These are phyloP conservation scores for Solen grandis DNA, from an alignment of 1,140 invertebrate genomes.

Conservation along the genomic window DNA sequence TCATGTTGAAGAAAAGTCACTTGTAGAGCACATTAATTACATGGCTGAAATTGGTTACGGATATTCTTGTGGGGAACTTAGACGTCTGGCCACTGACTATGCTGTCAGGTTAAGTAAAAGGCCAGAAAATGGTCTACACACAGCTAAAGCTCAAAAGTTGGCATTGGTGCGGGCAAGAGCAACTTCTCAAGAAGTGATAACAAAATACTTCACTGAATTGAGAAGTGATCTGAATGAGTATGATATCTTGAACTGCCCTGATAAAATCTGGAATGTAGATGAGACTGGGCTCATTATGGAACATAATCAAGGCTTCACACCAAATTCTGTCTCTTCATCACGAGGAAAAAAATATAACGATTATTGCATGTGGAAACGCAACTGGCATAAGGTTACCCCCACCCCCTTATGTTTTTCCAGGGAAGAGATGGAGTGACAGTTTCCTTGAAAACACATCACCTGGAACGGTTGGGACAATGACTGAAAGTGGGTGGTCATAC, in stretches of 20 bases:
- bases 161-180: not conserved
- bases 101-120: not conserved
- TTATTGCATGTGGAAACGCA: constrained; percentile 28
- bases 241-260: not conserved
- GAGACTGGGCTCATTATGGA: not conserved
- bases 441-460: not conserved
- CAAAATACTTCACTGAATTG: not conserved
- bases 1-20: not conserved
- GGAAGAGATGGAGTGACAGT: not conserved
- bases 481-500: constrained; percentile 10
- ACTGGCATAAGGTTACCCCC: constrained; percentile 19
- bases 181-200: not conserved
- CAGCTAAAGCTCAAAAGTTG: constrained; percentile 5
- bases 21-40: not conserved
- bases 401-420: constrained; percentile 4
- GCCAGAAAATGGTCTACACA: not conserved
- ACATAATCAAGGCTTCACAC: constrained; percentile 19
- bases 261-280: constrained; percentile 9
- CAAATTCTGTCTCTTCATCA: not conserved
- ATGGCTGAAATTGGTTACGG: not conserved
- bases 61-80: not conserved
- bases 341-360: constrained; percentile 9
- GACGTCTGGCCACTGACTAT: not conserved
- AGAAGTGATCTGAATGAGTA: not conserved
- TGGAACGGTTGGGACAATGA: not conserved